Conservation (phyloP, 2,797 vertebrate genomes). For the Gymnothorax reevesii region DNA sequence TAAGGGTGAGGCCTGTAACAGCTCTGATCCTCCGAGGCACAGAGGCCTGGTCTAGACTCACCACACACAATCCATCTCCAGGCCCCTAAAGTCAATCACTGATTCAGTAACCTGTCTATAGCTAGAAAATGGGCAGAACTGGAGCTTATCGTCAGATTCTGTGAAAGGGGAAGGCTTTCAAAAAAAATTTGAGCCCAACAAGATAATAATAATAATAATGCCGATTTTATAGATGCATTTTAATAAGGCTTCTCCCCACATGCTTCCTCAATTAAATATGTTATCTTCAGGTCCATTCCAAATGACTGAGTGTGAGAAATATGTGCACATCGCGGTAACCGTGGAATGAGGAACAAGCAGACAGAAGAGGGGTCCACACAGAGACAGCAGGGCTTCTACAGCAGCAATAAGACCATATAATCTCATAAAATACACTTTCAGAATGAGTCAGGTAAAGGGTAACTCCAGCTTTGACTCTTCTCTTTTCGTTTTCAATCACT, state of each 20-base stretch:
- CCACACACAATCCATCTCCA: no score
- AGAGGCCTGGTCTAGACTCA: no score
- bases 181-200: background rate
- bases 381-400: background rate
- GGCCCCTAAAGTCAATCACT: no score
- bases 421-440: background rate
- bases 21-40: background rate
- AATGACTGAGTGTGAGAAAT: background rate
- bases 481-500: no score
- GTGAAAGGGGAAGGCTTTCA: background rate
- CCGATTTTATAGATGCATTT: background rate
- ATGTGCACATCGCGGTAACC: background rate
- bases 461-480: no score
- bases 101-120: background rate
- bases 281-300: background rate
- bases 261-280: background rate
- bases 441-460: no score
- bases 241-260: background rate
- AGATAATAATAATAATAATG: background rate
- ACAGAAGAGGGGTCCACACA: background rate
- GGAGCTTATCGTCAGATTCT: background rate
- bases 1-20: background rate
- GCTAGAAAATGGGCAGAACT: background rate
- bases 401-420: background rate
- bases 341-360: background rate